Base-by-base conservation (phyloP, 2,888 invertebrate genomes). In the Prenolepis imparis region DNA sequence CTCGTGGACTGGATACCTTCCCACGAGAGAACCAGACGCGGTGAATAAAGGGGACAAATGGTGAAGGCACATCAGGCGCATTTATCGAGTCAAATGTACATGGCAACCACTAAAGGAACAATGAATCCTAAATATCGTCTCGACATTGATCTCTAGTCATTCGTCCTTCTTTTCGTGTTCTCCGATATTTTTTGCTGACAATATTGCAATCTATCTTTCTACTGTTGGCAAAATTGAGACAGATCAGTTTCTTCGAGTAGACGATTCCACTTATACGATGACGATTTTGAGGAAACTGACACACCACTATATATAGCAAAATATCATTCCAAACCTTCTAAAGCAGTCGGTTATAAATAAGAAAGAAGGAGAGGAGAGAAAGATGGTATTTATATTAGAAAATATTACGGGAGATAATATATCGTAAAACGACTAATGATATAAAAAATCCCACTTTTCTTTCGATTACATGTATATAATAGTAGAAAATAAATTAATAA, bases 111-210 rank as follows among this genome's bases (percentile, higher is more conserved):
- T 80, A 81, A 68, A 83, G 41, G 66, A 82, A 83, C 82, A 83
- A 83, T 83, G 81, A 83, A 41, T 48, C 59, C 68, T 83, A 83
- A 83, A 81, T 81, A 83, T 68, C 28, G 41, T 21, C 72, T 59
- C 52, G 52, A 55, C 39, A 39, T 52, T 57, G 73, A 78, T 78
- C 57, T 32, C 32, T 24, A 63, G 39, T 44, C 36, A 32, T 57
- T 28, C 32, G 28, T 57, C 52, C 32, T 63, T 63, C 18, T 70
- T 39, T 11, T 15, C 21, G 18, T 21, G 1, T 78, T 36, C 55
- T n/a, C 36, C 21, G 44, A 74, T 21, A 36, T 74, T 59, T 59
- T 32, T 18, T 18, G 21, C 32, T 59, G 39, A 80, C 74, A 59
- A 59, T 73, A 59, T 59, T 2, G 21, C 44, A 36, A 59, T 59